These are phyloP conservation scores for Lithobates pipiens DNA, from an alignment of 2,797 vertebrate genomes.

Conservation along the genomic window DNA sequence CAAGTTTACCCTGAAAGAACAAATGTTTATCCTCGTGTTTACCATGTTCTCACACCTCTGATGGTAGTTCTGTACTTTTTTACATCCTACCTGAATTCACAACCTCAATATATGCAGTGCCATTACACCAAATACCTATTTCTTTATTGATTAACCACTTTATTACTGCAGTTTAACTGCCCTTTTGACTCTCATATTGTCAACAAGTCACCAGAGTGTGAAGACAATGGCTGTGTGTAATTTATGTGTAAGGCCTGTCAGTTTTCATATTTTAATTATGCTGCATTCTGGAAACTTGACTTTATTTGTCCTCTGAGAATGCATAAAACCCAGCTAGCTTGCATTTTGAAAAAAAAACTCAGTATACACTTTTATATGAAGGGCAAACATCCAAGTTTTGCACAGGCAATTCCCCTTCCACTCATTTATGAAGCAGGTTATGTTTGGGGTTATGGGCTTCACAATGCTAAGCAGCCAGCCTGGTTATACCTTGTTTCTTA, in stretches of 20 bases:
- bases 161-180: neutral
- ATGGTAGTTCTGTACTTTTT: neutral
- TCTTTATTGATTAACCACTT: neutral
- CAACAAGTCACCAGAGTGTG: slow-evolving; percentile 1
- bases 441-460: neutral
- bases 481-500: neutral
- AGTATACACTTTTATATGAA: neutral
- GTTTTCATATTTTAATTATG: slow-evolving; percentile 6
- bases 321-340: slow-evolving; percentile 3
- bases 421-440: neutral
- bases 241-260: slow-evolving; percentile 3
- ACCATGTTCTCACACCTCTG: neutral
- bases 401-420: neutral
- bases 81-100: neutral
- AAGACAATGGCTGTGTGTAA: neutral
- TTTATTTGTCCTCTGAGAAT: slow-evolving; percentile 11
- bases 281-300: slow-evolving; percentile 1
- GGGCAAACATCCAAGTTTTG: neutral
- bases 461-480: neutral
- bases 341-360: neutral
- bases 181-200: neutral
- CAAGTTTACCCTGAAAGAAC: neutral
- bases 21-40: neutral
- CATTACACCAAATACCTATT: neutral
- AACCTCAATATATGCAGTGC: neutral